These are phyloP conservation scores for Diabrotica virgifera DNA, from an alignment of 1,140 invertebrate species.

Conservation along the genomic window DNA sequence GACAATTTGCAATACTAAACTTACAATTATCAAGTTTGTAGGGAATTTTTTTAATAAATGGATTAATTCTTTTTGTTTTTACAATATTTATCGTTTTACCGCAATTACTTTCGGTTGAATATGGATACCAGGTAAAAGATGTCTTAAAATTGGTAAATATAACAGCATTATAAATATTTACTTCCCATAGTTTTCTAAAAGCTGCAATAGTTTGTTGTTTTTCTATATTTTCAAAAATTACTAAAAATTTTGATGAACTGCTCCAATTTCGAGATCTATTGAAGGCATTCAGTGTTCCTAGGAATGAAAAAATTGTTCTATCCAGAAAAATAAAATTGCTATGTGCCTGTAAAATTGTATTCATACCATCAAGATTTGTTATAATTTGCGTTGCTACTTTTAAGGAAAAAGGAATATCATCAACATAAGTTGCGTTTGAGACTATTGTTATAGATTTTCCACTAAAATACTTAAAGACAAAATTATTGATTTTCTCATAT, in stretches of 20 bases:
- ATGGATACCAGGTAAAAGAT: background rate
- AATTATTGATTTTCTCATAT: too few relatives aligned
- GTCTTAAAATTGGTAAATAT: background rate
- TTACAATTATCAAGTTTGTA: background rate
- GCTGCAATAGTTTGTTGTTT: background rate
- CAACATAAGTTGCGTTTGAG: too few relatives aligned
- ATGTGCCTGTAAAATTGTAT: too few relatives aligned
- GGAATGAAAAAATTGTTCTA: too few relatives aligned
- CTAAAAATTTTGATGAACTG: background rate
- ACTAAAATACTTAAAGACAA: too few relatives aligned
- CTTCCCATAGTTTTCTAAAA: background rate
- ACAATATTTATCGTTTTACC: background rate
- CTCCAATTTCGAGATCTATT: background rate
- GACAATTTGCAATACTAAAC: background rate
- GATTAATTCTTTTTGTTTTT: background rate
- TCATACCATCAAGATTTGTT: too few relatives aligned
- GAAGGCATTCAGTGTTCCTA: background rate
- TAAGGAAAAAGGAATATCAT: too few relatives aligned
- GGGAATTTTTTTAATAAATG: conserved; percentile 4
- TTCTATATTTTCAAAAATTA: background rate
- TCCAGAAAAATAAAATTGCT: too few relatives aligned
- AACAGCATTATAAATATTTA: conserved; percentile 8
- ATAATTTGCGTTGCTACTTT: too few relatives aligned
- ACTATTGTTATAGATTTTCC: too few relatives aligned
- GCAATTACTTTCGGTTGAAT: background rate